These are phyloP conservation scores for Pyxicephalus adspersus DNA, from an alignment of 2,113 vertebrate species.

Conservation along the genomic window DNA sequence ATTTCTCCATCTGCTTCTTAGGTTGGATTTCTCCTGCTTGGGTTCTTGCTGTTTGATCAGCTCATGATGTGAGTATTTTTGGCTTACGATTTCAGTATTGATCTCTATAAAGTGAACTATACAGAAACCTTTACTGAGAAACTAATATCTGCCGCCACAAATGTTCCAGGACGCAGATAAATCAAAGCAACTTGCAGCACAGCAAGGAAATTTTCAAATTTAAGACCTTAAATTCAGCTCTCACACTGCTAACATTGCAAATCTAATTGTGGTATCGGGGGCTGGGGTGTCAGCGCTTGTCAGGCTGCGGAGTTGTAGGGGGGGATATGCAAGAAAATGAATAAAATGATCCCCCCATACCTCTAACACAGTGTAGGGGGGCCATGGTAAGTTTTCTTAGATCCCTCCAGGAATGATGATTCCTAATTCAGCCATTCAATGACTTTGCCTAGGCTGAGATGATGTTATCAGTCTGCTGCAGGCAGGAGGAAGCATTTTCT, in stretches of 20 bases:
- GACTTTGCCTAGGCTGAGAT: no score
- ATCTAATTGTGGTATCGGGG: background rate
- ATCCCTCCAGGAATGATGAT: no score
- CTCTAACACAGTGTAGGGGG: no score
- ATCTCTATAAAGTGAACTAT: conserved; percentile 23
- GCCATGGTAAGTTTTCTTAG: no score
- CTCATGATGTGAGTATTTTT: background rate
- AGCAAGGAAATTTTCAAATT: background rate
- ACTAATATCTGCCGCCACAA: conserved; percentile 26
- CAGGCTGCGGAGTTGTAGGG: background rate
- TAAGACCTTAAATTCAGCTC: background rate
- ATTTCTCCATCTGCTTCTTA: background rate
- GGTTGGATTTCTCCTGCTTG: background rate
- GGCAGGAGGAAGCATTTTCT: no score
- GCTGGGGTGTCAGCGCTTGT: background rate
- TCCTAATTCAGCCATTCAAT: no score
- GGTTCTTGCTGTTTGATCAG: conserved; percentile 1
- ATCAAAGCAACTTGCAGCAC: background rate
- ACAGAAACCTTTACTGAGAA: conserved; percentile 25
- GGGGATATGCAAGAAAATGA: no score
- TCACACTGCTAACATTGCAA: background rate
- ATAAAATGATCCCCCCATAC: no score
- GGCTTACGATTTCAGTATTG: conserved; percentile 6
- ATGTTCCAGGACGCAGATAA: background rate
- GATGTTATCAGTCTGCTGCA: no score